Evolutionary conservation across 2,113 vertebrate species (phyloP).

Genomic region (Elephas maximus): DNA sequence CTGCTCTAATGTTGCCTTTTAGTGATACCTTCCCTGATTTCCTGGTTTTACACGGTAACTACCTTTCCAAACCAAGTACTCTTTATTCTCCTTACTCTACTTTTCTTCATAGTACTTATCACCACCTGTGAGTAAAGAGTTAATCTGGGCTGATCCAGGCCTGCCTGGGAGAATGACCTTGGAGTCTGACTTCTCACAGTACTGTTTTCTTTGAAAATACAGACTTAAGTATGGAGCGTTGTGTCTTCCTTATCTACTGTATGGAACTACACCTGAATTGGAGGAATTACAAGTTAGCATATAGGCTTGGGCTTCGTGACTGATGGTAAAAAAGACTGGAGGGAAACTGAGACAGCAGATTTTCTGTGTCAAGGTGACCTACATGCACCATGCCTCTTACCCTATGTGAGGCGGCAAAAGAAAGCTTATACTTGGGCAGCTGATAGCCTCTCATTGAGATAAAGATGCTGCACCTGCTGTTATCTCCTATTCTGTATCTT

Average conservation of each 20-base stretch:
- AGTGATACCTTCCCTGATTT: not conserved
- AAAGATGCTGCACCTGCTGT: not conserved
- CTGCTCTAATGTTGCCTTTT: conserved; percentile 2
- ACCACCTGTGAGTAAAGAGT: not conserved
- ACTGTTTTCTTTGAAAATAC: conserved; percentile 50
- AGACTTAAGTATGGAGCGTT: conserved; percentile 1
- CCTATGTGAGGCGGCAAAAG: not conserved
- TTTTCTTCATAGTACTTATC: not conserved
- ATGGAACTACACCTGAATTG: not conserved
- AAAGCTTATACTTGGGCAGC: conserved; percentile 25
- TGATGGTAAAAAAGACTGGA: not conserved
- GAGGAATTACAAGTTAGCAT: not conserved
- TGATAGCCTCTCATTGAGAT: conserved; percentile 14
- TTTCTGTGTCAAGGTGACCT: not conserved
- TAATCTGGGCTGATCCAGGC: not conserved
- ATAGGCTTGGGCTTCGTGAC: not conserved
- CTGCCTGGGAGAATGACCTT: not conserved
- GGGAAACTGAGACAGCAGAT: not conserved
- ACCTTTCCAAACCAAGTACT: not conserved
- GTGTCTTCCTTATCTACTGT: not conserved
- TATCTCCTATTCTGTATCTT: not conserved
- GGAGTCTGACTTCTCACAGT: not conserved
- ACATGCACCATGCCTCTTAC: not conserved
- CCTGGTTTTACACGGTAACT: not conserved
- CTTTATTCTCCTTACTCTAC: not conserved